phyloP scores from a whole-genome alignment of 1,140 invertebrate species.

The Drosophila ohnishii region DNA sequence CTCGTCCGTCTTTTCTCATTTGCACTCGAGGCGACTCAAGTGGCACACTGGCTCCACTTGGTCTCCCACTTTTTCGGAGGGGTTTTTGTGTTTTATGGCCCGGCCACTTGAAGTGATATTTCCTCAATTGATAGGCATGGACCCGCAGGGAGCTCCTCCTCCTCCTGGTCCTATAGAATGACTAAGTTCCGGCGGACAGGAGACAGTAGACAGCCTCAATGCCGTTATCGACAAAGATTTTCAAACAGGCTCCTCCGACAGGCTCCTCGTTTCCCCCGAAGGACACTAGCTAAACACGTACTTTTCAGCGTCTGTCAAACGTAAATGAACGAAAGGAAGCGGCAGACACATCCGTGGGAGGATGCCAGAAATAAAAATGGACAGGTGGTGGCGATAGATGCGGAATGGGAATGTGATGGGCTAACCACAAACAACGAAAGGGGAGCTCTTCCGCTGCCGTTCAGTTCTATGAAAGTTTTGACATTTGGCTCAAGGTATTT shows the following conservation, averaged over 20 bases:
- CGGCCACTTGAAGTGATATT: conserved; percentile 70
- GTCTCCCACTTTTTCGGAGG: conserved; percentile 27
- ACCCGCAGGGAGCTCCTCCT: conserved; percentile 11
- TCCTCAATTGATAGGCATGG: conserved; percentile 61
- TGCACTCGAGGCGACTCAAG: conserved; percentile 70
- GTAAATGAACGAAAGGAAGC: conserved; percentile 38
- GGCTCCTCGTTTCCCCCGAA: neutral
- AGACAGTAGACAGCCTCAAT: conserved; percentile 19
- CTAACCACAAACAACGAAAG: conserved; percentile 10
- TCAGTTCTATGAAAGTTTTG: conserved; percentile 20
- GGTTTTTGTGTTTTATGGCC: conserved; percentile 66
- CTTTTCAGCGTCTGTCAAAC: conserved; percentile 66
- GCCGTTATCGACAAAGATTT: conserved; percentile 68
- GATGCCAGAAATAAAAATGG: conserved; percentile 21
- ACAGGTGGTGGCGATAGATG: conserved; percentile 16
- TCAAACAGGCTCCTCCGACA: conserved; percentile 28
- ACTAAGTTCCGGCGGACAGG: conserved; percentile 18
- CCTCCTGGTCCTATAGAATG: conserved; percentile 3
- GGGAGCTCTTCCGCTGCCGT: conserved; percentile 28
- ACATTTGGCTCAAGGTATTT: conserved; percentile 23
- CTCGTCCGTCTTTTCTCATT: conserved; percentile 68
- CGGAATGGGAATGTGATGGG: neutral
- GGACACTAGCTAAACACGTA: conserved; percentile 63
- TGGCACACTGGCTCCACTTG: conserved; percentile 41
- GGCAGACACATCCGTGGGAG: conserved; percentile 16